Evolutionary conservation across 1,140 invertebrate species (phyloP).

Genomic region (Aculops lycopersici): DNA sequence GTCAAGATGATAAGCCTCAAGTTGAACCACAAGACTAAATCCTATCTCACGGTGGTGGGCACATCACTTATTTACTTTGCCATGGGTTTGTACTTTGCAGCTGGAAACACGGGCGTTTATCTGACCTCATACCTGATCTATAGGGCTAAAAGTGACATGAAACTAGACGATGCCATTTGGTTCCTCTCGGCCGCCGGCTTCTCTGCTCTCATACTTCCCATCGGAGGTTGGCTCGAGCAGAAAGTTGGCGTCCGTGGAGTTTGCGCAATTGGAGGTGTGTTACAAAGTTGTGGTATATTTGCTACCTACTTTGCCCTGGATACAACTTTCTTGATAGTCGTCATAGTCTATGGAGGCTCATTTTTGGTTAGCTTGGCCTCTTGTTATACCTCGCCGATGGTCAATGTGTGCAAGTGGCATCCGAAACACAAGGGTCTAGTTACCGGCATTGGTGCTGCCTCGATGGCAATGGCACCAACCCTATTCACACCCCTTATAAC

Average conservation of each 20-base stretch:
- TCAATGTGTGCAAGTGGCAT: constrained; percentile 15
- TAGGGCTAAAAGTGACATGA: neutral
- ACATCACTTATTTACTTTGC: constrained; percentile 4
- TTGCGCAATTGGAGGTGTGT: constrained; percentile 1
- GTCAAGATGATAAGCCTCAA: too few relatives aligned
- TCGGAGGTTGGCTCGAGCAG: constrained; percentile 3
- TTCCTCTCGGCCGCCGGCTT: constrained; percentile 5
- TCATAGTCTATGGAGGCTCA: neutral
- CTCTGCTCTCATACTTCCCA: constrained; percentile 3
- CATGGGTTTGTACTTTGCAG: constrained; percentile 5
- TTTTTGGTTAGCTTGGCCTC: neutral
- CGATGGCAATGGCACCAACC: constrained; percentile 17
- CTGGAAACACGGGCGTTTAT: constrained; percentile 4
- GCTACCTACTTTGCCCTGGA: constrained; percentile 6
- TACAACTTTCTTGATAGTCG: constrained; percentile 1
- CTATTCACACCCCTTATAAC: constrained; percentile 14
- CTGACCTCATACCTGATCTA: constrained; percentile 4
- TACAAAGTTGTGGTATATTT: constrained; percentile 5
- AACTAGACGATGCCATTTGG: constrained; percentile 4
- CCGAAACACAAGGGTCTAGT: constrained; percentile 17
- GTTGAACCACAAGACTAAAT: too few relatives aligned
- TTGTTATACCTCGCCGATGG: neutral
- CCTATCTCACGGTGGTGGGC: constrained; percentile 1
- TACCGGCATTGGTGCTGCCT: constrained; percentile 17
- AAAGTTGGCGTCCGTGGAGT: constrained; percentile 2